Percentiles rank a stretch among this genome's conserved stretches.
phyloP scores from a whole-genome alignment of 1,140 invertebrate genomes.

The Eufriesea mexicana region DNA sequence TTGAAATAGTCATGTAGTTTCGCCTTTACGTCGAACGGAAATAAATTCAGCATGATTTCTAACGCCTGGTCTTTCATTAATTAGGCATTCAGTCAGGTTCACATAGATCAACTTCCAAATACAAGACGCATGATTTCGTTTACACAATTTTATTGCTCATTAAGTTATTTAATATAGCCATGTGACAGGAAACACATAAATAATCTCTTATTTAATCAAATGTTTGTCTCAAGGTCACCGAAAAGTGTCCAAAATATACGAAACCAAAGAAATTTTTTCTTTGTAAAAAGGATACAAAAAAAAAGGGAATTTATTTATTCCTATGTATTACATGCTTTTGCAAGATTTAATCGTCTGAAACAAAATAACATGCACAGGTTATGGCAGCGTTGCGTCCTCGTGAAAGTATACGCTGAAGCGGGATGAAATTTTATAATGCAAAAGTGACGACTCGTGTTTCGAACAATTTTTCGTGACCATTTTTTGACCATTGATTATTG shows the following conservation, averaged over 20 bases:
- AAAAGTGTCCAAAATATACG: background rate
- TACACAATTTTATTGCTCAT: constrained; percentile 9
- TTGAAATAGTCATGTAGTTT: background rate
- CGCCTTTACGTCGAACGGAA: background rate
- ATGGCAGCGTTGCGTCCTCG: constrained; percentile 4
- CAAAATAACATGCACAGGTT: background rate
- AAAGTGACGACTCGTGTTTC: background rate
- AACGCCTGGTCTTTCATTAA: background rate
- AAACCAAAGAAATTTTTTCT: background rate
- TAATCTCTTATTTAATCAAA: constrained; percentile 17
- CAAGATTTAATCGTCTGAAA: constrained; percentile 21
- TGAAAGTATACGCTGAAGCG: constrained; percentile 14
- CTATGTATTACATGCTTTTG: background rate
- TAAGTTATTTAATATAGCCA: background rate
- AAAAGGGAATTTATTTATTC: background rate
- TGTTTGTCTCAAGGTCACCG: constrained; percentile 5
- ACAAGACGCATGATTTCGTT: background rate
- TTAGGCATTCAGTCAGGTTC: background rate
- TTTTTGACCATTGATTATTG: background rate
- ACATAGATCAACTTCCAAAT: background rate
- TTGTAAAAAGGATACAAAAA: background rate
- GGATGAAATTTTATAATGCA: constrained; percentile 9
- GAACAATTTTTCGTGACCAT: background rate
- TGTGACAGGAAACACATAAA: background rate
- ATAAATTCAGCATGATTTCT: constrained; percentile 16